phyloP scores from a whole-genome alignment of 2,113 vertebrate species.

The Dissostichus mawsoni region DNA sequence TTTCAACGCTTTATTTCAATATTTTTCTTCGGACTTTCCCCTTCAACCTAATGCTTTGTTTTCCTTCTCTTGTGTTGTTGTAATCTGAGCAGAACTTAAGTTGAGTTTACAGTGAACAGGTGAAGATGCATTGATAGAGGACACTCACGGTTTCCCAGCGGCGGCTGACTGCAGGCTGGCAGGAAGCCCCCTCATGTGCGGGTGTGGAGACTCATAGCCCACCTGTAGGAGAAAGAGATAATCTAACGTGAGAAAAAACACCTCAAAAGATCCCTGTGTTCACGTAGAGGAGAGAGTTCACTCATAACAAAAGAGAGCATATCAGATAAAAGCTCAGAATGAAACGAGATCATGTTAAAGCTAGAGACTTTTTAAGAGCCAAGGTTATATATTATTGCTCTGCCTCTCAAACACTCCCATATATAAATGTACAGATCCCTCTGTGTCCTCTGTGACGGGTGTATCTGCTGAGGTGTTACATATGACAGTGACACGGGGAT shows the following conservation, averaged over 20 bases:
- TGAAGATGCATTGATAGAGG: background rate
- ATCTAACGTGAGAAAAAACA: background rate
- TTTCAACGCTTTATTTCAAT: background rate
- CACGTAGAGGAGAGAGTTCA: background rate
- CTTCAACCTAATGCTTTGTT: background rate
- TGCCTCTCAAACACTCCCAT: rapidly evolving
- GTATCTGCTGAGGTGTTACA: constrained; percentile 57
- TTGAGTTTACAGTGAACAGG: constrained; percentile 22
- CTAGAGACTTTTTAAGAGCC: constrained; percentile 14
- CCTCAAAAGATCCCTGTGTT: background rate
- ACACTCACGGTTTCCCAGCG: constrained; percentile 90
- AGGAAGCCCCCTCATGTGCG: constrained; percentile 89
- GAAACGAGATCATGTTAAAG: constrained; percentile 35
- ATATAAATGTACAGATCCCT: background rate
- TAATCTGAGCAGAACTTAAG: constrained; percentile 17
- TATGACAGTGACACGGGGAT: constrained; percentile 55
- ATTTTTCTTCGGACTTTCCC: background rate
- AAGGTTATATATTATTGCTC: constrained; percentile 29
- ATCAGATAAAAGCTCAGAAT: constrained; percentile 34
- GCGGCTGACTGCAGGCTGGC: constrained; percentile 86
- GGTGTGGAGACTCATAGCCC: constrained; percentile 89
- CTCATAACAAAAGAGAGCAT: constrained; percentile 21
- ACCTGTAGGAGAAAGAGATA: constrained; percentile 76
- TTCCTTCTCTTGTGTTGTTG: background rate
- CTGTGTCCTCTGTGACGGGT: constrained; percentile 33